Base-by-base conservation (phyloP, 2,113 vertebrate genomes). In the Prietella phreatophila region DNA sequence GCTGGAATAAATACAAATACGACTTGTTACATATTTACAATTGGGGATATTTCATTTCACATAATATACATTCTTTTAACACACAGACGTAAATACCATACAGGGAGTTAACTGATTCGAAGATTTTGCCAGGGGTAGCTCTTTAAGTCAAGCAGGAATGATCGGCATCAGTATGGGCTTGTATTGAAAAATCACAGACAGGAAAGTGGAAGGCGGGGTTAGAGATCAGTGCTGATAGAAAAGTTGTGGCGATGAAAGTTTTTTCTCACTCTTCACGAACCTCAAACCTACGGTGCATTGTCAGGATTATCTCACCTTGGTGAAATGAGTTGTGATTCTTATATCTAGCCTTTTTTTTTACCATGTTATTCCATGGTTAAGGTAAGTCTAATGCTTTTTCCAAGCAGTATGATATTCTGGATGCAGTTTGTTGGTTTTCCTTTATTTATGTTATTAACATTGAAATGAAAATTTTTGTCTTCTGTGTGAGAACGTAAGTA, bases 151-250 rank as follows among this genome's bases (percentile, higher is more conserved):
- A 84, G 84, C 82, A 65, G 85, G 87, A 91, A 85, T 90, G 92
- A 95, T 95, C 90, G 93, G 94, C 82, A 60, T 83, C 30, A 90
- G 56, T 82, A 84, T 55, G 73, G 58, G 88, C 67, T 79, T 61
- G 56, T 87, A 87, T 79, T 90, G 88, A 83, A 91, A 91, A 89
- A 91, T 82, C 56, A 58, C 81, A 65, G 19, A 75, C 55, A 30
- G 65, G 84, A 89, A 86, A 89, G 82, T 55, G 33, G 19, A 61
- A 33, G 39, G 76, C 14, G 53, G 20, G 73, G 9, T 19, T 30
- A 55, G 15, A 55, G 27, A 30, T 61, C 56, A 65, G 20, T 17
- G 55, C 79, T 69, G 82, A 85, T 89, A 91, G 86, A 92, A 92
- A 90, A 88, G 85, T 60, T 79, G 67, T 50, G 75, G 65, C 36